Percentiles rank a stretch among this genome's conserved stretches.
phyloP scores from a whole-genome alignment of 2,888 invertebrate genomes.

The Melanchra persicariae region DNA sequence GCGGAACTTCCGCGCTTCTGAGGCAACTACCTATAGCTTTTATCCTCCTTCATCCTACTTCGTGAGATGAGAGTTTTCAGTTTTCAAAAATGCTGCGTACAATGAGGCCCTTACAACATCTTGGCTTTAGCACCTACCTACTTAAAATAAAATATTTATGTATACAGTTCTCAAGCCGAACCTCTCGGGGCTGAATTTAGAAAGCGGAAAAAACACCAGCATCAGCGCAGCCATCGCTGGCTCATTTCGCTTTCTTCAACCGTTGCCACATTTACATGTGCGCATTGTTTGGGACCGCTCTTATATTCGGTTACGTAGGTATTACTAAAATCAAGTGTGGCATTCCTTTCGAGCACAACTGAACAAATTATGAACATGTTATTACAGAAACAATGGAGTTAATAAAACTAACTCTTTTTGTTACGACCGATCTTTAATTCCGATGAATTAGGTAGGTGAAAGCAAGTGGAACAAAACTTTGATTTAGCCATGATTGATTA shows the following conservation, averaged over 20 bases:
- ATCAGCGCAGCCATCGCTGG: constrained; percentile 78
- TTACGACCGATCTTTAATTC: constrained; percentile 21
- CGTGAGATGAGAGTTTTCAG: not conserved
- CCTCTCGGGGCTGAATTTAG: constrained; percentile 79
- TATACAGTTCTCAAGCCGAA: constrained; percentile 57
- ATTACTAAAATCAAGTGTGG: constrained; percentile 44
- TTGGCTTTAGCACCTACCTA: not conserved
- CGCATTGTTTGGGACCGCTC: constrained; percentile 69
- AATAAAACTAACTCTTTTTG: constrained; percentile 10
- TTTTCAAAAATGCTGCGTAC: not conserved
- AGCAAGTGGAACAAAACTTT: constrained; percentile 48
- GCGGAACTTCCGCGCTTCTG: not conserved
- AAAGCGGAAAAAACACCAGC: constrained; percentile 88
- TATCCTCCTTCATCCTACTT: not conserved
- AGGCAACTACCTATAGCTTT: too few species aligned
- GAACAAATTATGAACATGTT: constrained; percentile 18
- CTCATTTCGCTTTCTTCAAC: constrained; percentile 84
- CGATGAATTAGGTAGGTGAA: constrained; percentile 49
- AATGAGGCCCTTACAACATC: constrained; percentile 31
- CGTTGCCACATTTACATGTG: constrained; percentile 80
- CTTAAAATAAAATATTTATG: constrained; percentile 46
- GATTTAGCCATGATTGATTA: constrained; percentile 47
- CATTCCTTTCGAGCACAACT: constrained; percentile 36
- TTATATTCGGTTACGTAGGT: constrained; percentile 62
- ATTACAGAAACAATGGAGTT: constrained; percentile 27